These are phyloP conservation scores for human DNA, from an alignment of 2,113 vertebrate genomes.

Conservation along the genomic window GRCh38 chr3:18549501-18550000, in stretches of 20 bases:
- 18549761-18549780: no score
- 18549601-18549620: not conserved
- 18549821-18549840: no score
- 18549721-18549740: no score
- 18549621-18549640: not conserved
- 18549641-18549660: not conserved
- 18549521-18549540: not conserved
- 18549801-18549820: no score
- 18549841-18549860: no score
- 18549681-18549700: no score
- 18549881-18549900: no score
- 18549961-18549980: not conserved
- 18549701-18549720: not conserved
- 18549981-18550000: not conserved
- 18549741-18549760: no score
- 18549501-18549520: conserved; percentile 8
- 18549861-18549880: no score
- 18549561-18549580: conserved; percentile 20
- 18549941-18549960: not conserved
- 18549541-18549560: conserved; percentile 23
- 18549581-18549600: conserved; percentile 28
- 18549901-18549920: no score
- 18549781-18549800: no score
- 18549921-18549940: not conserved
- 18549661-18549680: not conserved